phyloP scores from a whole-genome alignment of 2,797 vertebrate genomes.

The Lepilemur ruficaudatus region DNA sequence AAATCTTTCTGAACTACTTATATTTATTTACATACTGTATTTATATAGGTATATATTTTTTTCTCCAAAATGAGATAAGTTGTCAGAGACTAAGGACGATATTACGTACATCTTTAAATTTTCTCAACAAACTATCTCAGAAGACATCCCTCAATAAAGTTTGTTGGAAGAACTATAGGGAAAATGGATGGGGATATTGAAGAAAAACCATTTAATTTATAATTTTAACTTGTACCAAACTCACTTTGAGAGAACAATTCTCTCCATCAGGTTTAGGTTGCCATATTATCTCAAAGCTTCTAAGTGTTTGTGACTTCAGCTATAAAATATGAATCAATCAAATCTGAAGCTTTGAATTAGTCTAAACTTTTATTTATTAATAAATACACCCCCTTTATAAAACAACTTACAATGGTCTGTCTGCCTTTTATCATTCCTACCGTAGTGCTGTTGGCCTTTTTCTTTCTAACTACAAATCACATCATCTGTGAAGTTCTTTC shows the following conservation, averaged over 20 bases:
- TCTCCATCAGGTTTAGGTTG: not conserved
- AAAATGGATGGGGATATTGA: not conserved
- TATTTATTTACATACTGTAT: not conserved
- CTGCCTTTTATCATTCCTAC: not conserved
- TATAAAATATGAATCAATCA: not conserved
- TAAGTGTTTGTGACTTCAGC: not conserved
- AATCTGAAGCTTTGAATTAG: not conserved
- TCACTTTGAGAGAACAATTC: not conserved
- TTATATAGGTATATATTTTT: not conserved
- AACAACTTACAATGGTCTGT: not conserved
- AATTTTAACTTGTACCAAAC: not conserved
- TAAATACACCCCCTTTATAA: not conserved
- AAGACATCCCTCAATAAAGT: not conserved
- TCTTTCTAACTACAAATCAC: conserved; percentile 21
- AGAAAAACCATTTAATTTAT: not conserved
- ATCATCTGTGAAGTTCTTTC: conserved; percentile 5
- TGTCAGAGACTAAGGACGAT: not conserved
- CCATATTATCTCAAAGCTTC: not conserved
- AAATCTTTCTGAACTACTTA: not conserved
- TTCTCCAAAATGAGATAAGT: not conserved
- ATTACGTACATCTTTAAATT: not conserved
- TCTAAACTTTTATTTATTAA: not conserved
- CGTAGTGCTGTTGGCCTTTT: not conserved
- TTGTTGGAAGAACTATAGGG: not conserved
- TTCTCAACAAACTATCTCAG: not conserved